Evolutionary conservation across 2,888 invertebrate genomes (phyloP).

Genomic region (Drosophila anomelani): DNA sequence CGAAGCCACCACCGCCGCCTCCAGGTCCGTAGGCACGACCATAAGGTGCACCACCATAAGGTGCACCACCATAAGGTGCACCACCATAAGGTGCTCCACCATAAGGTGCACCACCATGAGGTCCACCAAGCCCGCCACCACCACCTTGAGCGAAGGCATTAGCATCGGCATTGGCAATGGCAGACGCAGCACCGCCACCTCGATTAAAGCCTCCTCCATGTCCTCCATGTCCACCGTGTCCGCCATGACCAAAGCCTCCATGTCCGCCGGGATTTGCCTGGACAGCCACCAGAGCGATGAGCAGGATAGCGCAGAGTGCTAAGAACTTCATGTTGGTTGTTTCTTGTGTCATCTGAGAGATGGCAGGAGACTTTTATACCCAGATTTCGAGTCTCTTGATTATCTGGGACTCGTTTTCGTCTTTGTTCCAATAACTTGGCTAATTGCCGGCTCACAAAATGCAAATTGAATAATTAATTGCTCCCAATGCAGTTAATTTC

Average conservation of each 20-base stretch:
- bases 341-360: constrained; percentile 37
- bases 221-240: background rate
- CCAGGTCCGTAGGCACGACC: background rate
- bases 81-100: too few species aligned
- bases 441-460: constrained; percentile 10
- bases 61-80: background rate
- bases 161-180: background rate
- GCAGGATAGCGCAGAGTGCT: constrained; percentile 46
- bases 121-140: background rate
- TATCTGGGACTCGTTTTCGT: constrained; percentile 3
- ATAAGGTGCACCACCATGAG: too few species aligned
- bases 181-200: background rate
- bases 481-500: constrained; percentile 14
- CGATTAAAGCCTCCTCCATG: background rate
- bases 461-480: constrained; percentile 19
- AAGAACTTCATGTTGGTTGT: constrained; percentile 62
- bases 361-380: constrained; percentile 31
- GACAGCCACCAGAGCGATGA: constrained; percentile 53
- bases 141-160: background rate
- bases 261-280: constrained; percentile 40
- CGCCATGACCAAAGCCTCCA: background rate
- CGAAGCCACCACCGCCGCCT: background rate
- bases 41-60: too few species aligned
- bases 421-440: constrained; percentile 11
- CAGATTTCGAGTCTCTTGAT: background rate